A percentile compares a stretch with the other conserved stretches of the same genome.
phyloP scores from a whole-genome alignment of 1,140 invertebrate species.

The Thalassaphorura encarpata region DNA sequence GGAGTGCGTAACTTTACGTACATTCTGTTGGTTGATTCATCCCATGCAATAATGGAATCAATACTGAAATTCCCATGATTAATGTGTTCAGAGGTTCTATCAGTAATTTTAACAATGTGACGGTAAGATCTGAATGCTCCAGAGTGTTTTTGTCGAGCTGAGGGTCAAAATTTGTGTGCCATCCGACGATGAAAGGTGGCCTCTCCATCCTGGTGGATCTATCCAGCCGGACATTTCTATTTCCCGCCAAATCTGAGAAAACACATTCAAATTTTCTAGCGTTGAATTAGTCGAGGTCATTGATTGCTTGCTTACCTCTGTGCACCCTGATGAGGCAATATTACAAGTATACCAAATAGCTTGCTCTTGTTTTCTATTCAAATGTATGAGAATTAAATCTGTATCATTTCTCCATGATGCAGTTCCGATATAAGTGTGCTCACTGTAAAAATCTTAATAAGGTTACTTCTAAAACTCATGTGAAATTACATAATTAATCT shows the following conservation, averaged over 20 bases:
- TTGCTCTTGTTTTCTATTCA: constrained; percentile 74
- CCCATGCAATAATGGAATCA: constrained; percentile 65
- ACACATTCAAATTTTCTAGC: no score
- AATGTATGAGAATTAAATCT: constrained; percentile 63
- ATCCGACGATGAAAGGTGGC: constrained; percentile 49
- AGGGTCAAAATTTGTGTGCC: constrained; percentile 36
- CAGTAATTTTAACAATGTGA: constrained; percentile 46
- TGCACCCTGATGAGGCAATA: not conserved
- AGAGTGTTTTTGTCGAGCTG: constrained; percentile 38
- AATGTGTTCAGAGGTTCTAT: constrained; percentile 31
- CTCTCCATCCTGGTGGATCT: constrained; percentile 66
- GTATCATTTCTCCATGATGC: constrained; percentile 66
- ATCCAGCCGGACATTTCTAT: not conserved
- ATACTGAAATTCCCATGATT: constrained; percentile 45
- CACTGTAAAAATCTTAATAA: constrained; percentile 36
- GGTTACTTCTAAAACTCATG: no score
- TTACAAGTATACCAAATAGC: constrained; percentile 38
- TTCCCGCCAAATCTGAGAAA: constrained; percentile 20
- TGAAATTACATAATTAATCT: no score
- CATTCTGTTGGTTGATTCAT: constrained; percentile 53
- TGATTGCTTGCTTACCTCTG: no score
- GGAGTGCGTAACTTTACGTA: constrained; percentile 34
- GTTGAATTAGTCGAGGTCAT: no score
- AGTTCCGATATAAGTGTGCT: constrained; percentile 50
- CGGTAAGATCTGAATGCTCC: constrained; percentile 48